Evolutionary conservation across 2,797 vertebrate genomes (phyloP), one percentile per base, ranked within the genome.

Genomic region (Acropternis orthonyx): DNA sequence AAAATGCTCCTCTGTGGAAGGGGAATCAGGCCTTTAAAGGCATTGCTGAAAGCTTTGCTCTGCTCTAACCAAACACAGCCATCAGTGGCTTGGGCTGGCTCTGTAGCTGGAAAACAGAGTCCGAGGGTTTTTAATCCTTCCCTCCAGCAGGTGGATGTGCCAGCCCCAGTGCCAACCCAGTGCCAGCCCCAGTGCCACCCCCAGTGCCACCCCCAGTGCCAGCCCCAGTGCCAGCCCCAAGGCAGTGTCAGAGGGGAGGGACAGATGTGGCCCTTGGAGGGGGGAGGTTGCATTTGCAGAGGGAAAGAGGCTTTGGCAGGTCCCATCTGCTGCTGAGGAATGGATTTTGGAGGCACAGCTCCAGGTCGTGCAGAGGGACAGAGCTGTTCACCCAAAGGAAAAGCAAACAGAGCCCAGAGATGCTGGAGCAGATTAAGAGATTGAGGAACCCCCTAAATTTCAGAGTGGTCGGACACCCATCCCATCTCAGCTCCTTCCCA

Each of bases 1-100:
- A 2, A 24, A 85, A 15, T 0, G 7, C 43, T 61, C 56, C 20
- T 16, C 23, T 7, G 37, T 1, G 56, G 18, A 56, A 69, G 75
- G 48, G 30, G 46, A 36, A 39, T 39, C 11, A 21, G n/a, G 2
- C 49, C 52, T 49, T 15, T 36, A 2, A 9, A 75, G 69, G 82
- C 46, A 0, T 6, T 2, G 68, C 86, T 16, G 81, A 2, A 2
- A 34, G 69, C 43, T 51, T 13, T 5, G 2, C 76, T 17, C 41
- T 3, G 0, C 71, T 9, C 26, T 3, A 3, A 36, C 63, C 73
- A 10, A 18, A 14, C 4, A 2, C 0, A 3, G 81, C 4, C 10
- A 14, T 10, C 49, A 1, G 55, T 10, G 62, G 9, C 54, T 19
- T 0, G 78, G 62, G 0, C 34, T 24, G 63, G n/a, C 4, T 14